phyloP scores from a whole-genome alignment of 2,797 vertebrate genomes.

The Fringilla coelebs region DNA sequence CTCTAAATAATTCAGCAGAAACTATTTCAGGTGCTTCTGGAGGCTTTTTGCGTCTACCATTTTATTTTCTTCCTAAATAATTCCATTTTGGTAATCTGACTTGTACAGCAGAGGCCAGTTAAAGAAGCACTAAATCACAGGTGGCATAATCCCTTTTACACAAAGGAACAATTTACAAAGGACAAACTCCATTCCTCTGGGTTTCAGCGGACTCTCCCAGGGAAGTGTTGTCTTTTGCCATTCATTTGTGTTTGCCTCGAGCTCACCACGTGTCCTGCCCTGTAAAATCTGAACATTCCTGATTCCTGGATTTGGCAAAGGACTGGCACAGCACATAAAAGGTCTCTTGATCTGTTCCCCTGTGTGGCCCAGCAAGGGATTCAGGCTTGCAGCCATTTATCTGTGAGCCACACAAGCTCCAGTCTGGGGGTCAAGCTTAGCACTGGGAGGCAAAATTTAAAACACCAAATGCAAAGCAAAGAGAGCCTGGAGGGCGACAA shows the following conservation, averaged over 20 bases:
- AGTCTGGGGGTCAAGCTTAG: neutral
- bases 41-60: neutral
- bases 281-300: neutral
- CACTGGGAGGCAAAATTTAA: neutral
- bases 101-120: slow-evolving; percentile 14
- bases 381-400: neutral
- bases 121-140: slow-evolving; percentile 2
- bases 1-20: neutral
- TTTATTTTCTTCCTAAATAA: neutral
- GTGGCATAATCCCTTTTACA: neutral
- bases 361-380: neutral
- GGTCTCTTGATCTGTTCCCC: neutral
- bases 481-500: neutral
- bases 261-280: neutral
- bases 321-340: neutral
- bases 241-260: neutral
- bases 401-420: neutral
- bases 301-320: neutral
- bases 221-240: neutral
- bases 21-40: neutral
- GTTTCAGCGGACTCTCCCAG: neutral
- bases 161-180: slow-evolving; percentile 34
- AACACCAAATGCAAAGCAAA: neutral
- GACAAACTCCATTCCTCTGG: slow-evolving; percentile 3
- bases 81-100: slow-evolving; percentile 30